These are phyloP conservation scores for Drosophila parthenogenetica DNA, from an alignment of 2,888 invertebrate genomes.

Conservation along the genomic window DNA sequence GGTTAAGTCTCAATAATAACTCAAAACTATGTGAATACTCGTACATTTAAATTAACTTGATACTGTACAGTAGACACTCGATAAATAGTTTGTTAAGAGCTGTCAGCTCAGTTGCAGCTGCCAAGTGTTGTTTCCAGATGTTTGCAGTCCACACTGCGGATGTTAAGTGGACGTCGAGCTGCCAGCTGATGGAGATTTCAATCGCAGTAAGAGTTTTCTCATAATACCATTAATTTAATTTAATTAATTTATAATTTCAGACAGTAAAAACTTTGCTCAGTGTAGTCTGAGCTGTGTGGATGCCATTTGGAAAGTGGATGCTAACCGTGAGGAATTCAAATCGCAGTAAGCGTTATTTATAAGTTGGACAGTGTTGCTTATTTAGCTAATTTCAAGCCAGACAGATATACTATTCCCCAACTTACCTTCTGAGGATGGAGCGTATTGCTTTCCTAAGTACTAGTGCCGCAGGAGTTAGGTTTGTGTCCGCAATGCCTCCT, in stretches of 20 bases:
- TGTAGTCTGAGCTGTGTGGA: not conserved
- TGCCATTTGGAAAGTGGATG: not conserved
- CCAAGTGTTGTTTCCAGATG: not conserved
- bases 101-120: slow-evolving; percentile 42
- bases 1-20: slow-evolving; percentile 73
- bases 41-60: slow-evolving; percentile 45
- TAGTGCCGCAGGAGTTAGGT: slow-evolving; percentile 86
- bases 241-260: too few relatives aligned
- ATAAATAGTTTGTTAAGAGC: slow-evolving; percentile 42
- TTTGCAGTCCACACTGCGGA: not conserved
- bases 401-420: not conserved
- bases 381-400: not conserved
- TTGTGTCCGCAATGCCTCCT: slow-evolving; percentile 83
- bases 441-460: slow-evolving; percentile 85
- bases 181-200: too few relatives aligned
- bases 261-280: too few relatives aligned
- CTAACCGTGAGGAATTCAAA: too few relatives aligned
- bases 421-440: slow-evolving; percentile 6
- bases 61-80: slow-evolving; percentile 8
- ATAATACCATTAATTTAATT: too few relatives aligned
- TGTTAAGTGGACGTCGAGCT: slow-evolving; percentile 1
- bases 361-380: not conserved
- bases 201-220: too few relatives aligned
- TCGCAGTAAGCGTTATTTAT: not conserved
- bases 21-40: slow-evolving; percentile 56